Conservation (phyloP, 2,797 vertebrate genomes). For the Morelia viridis region DNA sequence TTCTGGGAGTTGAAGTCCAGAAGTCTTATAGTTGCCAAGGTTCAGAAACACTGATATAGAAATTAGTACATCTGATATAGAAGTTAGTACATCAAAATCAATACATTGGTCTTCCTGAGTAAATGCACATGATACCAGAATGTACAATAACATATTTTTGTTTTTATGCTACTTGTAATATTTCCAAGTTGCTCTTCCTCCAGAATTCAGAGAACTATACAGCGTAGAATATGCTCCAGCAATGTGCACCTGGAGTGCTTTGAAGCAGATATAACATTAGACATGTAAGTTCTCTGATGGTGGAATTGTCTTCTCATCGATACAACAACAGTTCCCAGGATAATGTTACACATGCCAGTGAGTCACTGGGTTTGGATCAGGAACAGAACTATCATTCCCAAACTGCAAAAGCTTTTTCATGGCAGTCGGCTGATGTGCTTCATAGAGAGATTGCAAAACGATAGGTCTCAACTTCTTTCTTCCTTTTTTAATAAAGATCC, state of each 20-base stretch:
- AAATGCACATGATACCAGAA: neutral
- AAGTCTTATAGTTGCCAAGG: too few species aligned
- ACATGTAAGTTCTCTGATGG: neutral
- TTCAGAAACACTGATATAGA: too few species aligned
- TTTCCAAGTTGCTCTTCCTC: neutral
- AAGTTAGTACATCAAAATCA: neutral
- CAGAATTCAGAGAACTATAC: neutral
- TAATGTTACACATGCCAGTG: neutral
- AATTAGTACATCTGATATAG: neutral
- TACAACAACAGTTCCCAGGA: neutral
- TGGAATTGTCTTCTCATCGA: neutral
- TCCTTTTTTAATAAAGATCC: constrained; percentile 44
- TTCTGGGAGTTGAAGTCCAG: too few species aligned
- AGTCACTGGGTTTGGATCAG: neutral
- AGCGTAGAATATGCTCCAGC: neutral
- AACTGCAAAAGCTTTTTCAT: neutral
- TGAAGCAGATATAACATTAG: neutral
- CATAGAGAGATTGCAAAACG: accelerated
- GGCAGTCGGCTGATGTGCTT: constrained; percentile 2
- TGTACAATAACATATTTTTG: neutral
- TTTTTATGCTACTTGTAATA: neutral
- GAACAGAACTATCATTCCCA: constrained; percentile 16
- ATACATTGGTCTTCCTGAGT: neutral
- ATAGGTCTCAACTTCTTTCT: constrained; percentile 45
- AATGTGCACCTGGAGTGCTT: neutral